Percentiles rank a stretch among this genome's conserved stretches.
Evolutionary conservation across 2,888 invertebrate species (phyloP).

Genomic region (Epistrophe eligans): DNA sequence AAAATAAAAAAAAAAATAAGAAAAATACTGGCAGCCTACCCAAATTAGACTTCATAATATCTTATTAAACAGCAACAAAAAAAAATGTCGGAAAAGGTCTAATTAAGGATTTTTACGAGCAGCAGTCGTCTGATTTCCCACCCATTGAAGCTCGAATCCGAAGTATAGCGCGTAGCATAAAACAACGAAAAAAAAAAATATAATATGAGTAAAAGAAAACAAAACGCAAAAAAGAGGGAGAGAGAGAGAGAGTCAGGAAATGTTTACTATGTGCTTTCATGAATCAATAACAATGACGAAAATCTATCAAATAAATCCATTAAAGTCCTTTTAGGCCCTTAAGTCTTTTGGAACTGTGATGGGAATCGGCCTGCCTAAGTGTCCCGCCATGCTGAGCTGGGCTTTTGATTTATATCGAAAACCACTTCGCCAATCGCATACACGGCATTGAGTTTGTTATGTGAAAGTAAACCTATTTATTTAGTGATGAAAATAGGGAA

Average conservation of each 20-base stretch:
- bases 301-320: slow-evolving; percentile 70
- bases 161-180: slow-evolving; percentile 17
- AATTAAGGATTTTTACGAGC: slow-evolving; percentile 61
- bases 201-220: background rate
- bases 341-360: slow-evolving; percentile 25
- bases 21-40: slow-evolving; percentile 16
- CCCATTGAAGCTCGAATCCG: slow-evolving; percentile 11
- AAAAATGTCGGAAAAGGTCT: slow-evolving; percentile 31
- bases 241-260: slow-evolving; percentile 16
- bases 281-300: slow-evolving; percentile 71
- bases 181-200: slow-evolving; percentile 13
- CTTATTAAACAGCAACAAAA: slow-evolving; percentile 60
- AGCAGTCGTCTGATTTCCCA: slow-evolving; percentile 10
- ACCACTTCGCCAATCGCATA: slow-evolving; percentile 61
- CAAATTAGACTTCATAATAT: slow-evolving; percentile 47
- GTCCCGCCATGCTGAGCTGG: slow-evolving; percentile 38
- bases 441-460: slow-evolving; percentile 47
- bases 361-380: slow-evolving; percentile 3
- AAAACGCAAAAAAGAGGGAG: too few relatives aligned
- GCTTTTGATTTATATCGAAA: slow-evolving; percentile 66
- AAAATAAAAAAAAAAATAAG: slow-evolving; percentile 2
- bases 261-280: slow-evolving; percentile 55
- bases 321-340: slow-evolving; percentile 60
- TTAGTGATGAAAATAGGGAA: slow-evolving; percentile 64
- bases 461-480: slow-evolving; percentile 49